Conservation (phyloP, 2,113 vertebrate genomes). For the Phrynocephalus versicolor region DNA sequence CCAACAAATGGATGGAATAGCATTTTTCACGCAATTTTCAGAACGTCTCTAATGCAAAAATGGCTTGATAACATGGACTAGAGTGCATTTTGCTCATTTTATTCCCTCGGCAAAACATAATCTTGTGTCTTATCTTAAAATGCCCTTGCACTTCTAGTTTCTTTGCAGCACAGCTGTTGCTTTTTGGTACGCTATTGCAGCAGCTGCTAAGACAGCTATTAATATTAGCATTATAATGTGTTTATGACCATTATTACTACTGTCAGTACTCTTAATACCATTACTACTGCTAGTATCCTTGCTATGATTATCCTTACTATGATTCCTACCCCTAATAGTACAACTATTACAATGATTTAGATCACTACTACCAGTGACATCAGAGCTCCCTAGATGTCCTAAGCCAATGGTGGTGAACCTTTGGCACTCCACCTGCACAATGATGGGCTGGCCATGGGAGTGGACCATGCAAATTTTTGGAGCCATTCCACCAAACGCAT, state of each 20-base stretch:
- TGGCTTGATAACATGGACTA: slow-evolving; percentile 42
- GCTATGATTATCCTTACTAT: background rate
- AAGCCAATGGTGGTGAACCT: too few relatives aligned
- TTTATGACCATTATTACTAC: background rate
- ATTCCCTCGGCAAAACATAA: background rate
- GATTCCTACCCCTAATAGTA: too few relatives aligned
- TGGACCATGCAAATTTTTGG: too few relatives aligned
- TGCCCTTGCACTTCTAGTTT: background rate
- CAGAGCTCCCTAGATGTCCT: too few relatives aligned
- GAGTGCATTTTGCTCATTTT: slow-evolving; percentile 45
- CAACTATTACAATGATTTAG: background rate
- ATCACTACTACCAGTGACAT: too few relatives aligned
- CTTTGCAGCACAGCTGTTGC: background rate
- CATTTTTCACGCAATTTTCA: slow-evolving; percentile 54
- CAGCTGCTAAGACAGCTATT: background rate
- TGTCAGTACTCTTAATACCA: background rate
- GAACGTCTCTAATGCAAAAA: slow-evolving; percentile 61
- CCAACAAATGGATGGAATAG: slow-evolving; percentile 41
- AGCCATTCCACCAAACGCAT: too few relatives aligned
- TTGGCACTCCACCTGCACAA: too few relatives aligned
- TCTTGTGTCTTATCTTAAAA: slow-evolving; percentile 4
- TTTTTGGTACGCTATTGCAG: background rate
- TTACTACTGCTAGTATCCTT: background rate
- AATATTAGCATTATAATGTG: background rate
- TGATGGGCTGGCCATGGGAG: too few relatives aligned